Conservation (phyloP, 2,797 vertebrate genomes). For the Pangasius larnaudii region DNA sequence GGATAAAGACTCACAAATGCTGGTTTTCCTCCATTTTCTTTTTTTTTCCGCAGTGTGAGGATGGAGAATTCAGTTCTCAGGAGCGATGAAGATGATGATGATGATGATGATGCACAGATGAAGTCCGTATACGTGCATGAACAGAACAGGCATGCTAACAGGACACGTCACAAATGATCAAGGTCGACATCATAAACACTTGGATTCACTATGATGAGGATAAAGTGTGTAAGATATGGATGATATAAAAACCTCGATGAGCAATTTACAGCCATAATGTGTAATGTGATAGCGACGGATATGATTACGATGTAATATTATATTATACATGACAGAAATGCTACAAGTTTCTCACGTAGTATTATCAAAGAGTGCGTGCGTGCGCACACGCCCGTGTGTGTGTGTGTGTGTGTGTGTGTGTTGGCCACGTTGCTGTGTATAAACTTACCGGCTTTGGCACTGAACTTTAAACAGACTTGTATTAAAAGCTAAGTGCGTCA, state of each 20-base stretch:
- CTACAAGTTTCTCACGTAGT: slow-evolving; percentile 58
- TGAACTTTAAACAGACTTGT: slow-evolving; percentile 52
- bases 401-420: slow-evolving; percentile 16
- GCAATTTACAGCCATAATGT: slow-evolving; percentile 57
- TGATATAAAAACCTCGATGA: slow-evolving; percentile 38
- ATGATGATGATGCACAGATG: slow-evolving; percentile 25
- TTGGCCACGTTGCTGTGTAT: slow-evolving; percentile 47
- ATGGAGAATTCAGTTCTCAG: slow-evolving; percentile 29
- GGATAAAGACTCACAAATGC: slow-evolving; percentile 31
- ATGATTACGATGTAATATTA: slow-evolving; percentile 46
- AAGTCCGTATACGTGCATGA: slow-evolving; percentile 38
- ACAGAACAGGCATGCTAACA: slow-evolving; percentile 51
- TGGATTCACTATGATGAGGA: slow-evolving; percentile 38
- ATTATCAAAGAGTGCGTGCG: slow-evolving; percentile 45
- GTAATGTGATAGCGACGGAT: slow-evolving; percentile 31
- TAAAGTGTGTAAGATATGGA: slow-evolving; percentile 30
- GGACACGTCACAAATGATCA: slow-evolving; percentile 51
- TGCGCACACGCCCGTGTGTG: neutral
- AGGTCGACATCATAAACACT: slow-evolving; percentile 46
- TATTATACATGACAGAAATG: slow-evolving; percentile 58
- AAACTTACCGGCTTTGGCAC: slow-evolving; percentile 67
- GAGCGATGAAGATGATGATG: neutral
- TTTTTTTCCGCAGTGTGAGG: slow-evolving; percentile 27
- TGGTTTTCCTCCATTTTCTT: slow-evolving; percentile 45
- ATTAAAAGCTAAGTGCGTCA: slow-evolving; percentile 37